These are phyloP conservation scores for Gonatopus flavifemur DNA, from an alignment of 1,140 invertebrate species.

Conservation along the genomic window DNA sequence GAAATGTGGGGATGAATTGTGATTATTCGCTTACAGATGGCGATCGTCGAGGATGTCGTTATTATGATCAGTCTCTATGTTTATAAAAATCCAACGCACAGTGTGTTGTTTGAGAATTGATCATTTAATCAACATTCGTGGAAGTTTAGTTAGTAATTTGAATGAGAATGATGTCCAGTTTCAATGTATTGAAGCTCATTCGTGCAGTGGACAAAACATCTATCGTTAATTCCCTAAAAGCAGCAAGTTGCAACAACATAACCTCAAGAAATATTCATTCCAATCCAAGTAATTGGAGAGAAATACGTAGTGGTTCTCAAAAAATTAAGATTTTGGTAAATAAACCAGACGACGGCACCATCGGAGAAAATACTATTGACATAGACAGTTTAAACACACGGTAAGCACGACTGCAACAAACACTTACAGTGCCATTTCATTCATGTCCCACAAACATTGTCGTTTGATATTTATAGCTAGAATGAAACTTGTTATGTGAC, in stretches of 20 bases:
- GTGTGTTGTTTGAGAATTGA: too few species aligned
- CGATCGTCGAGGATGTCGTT: too few species aligned
- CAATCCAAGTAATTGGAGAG: constrained; percentile 49
- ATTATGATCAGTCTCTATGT: too few species aligned
- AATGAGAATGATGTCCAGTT: too few species aligned
- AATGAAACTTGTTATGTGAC: not conserved
- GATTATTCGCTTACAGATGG: too few species aligned
- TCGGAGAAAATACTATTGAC: constrained; percentile 64
- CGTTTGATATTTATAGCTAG: not conserved
- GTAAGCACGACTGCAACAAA: constrained; percentile 34
- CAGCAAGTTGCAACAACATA: not conserved
- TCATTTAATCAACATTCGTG: too few species aligned
- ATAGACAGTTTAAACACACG: constrained; percentile 60
- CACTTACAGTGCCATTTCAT: not conserved
- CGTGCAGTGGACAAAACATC: not conserved
- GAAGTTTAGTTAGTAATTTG: too few species aligned
- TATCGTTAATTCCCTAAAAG: not conserved
- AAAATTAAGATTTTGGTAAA: constrained; percentile 58
- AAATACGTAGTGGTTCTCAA: constrained; percentile 63
- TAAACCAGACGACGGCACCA: constrained; percentile 65
- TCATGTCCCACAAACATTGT: too few species aligned
- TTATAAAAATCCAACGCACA: too few species aligned
- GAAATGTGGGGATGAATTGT: too few species aligned
- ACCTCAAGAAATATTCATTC: constrained; percentile 42
- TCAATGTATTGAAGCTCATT: too few species aligned